Base-by-base conservation (phyloP, 2,888 invertebrate genomes). In the Mesochorus sp. region DNA sequence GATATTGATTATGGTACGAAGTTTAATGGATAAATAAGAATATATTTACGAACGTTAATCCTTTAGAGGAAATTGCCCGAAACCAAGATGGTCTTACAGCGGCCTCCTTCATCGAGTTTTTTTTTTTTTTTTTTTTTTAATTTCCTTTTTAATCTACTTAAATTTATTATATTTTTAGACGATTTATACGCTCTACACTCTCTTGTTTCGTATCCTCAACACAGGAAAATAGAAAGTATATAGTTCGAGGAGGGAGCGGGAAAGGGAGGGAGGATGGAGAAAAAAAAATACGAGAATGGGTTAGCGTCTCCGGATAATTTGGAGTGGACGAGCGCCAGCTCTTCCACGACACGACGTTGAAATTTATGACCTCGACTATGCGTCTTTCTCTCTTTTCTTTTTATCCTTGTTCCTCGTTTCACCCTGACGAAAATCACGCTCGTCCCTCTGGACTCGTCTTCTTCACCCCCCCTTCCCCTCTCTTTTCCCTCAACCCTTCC, bases 311-410 rank as follows among this genome's bases (percentile, higher is more conserved):
- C 34, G 39, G 51, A 67, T 70, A 70, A 68, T 68, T 74, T 59
- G 62, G 42, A 53, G 57, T 28, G 42, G 51, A 57, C 53, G 49
- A 70, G 42, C 61, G 26, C 62, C 47, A 53, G 61, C 62, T 55
- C 39, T 37, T 55, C 8, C 67, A 17, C 28, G 67, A 67, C 61
- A 53, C 49, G 53, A 37, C 39, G 47, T 67, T 39, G 34, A 73
- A 73, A 68, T 77, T 77, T 77, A 77, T 67, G 28, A 66, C 55
- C 64, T 42, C 76, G 37, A 24, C 17, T 68, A 17, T 62, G 39
- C 77, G 49, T 51, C 66, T 51, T 57, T 53, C 51, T 37, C 51
- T 55, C 42, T 73, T 51, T 24, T 21, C 44, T n/a, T 12, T 37
- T 39, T 19, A 17, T 14, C 12, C 12, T 10, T 42, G 39, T 31